A percentile compares a stretch with the other conserved stretches of the same genome.
These are phyloP conservation scores for Nannospalax galili DNA, from an alignment of 2,113 vertebrate genomes.

Conservation along the genomic window DNA sequence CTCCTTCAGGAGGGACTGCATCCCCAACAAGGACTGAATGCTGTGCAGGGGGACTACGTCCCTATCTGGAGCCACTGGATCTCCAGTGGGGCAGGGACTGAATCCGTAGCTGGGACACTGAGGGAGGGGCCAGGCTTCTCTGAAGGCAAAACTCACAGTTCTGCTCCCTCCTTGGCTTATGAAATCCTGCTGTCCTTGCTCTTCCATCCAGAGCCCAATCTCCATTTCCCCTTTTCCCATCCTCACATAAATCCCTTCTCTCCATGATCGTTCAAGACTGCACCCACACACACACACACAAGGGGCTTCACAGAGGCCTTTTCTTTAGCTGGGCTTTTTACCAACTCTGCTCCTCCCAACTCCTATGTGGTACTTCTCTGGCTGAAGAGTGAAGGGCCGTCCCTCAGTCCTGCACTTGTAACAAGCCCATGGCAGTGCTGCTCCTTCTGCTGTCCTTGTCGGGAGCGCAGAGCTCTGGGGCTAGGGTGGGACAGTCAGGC, in stretches of 20 bases:
- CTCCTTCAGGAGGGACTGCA: background rate
- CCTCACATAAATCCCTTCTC: background rate
- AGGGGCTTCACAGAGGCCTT: fast-evolving
- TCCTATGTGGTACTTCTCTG: background rate
- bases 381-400: background rate
- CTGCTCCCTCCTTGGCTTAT: background rate
- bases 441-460: background rate
- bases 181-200: background rate
- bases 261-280: background rate
- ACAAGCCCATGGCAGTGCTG: background rate
- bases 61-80: background rate
- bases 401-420: too few relatives aligned
- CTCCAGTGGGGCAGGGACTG: background rate
- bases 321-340: background rate
- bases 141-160: too few relatives aligned
- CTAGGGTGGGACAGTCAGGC: too few relatives aligned
- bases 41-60: too few relatives aligned
- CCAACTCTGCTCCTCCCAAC: background rate
- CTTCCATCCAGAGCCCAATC: background rate
- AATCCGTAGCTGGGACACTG: too few relatives aligned
- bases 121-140: background rate
- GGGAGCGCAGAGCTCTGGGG: fast-evolving
- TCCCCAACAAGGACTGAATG: too few relatives aligned
- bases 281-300: background rate
- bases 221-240: background rate